phyloP scores from a whole-genome alignment of 2,888 invertebrate genomes.

The Phengaris arion region DNA sequence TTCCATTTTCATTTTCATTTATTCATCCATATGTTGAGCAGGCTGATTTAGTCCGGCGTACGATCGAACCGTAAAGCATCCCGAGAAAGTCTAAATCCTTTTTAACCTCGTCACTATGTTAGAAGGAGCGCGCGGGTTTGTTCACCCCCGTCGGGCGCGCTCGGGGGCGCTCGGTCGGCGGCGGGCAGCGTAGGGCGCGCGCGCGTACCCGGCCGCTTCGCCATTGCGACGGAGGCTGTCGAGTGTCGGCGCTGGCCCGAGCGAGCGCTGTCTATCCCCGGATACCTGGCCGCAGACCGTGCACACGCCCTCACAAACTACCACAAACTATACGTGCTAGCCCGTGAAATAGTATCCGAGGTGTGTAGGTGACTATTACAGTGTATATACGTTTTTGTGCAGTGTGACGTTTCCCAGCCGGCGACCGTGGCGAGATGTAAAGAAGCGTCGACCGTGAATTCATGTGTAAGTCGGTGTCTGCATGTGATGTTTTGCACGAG shows the following conservation, averaged over 20 bases:
- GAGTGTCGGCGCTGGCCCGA: constrained; percentile 75
- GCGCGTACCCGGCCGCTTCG: constrained; percentile 78
- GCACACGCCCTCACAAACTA: constrained; percentile 45
- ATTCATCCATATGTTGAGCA: constrained; percentile 44
- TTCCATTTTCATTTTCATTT: constrained; percentile 3
- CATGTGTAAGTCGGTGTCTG: constrained; percentile 76
- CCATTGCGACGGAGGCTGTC: constrained; percentile 78
- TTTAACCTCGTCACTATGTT: constrained; percentile 74
- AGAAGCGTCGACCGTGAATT: constrained; percentile 70
- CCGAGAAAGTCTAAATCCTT: constrained; percentile 74
- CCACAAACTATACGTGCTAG: constrained; percentile 42
- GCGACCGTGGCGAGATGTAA: constrained; percentile 82
- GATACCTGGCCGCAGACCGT: constrained; percentile 46
- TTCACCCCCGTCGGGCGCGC: constrained; percentile 71
- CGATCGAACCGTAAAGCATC: constrained; percentile 70
- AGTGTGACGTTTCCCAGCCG: constrained; percentile 83
- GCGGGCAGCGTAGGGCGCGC: constrained; percentile 73
- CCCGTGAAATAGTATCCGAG: constrained; percentile 37
- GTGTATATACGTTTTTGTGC: constrained; percentile 78
- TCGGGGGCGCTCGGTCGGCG: constrained; percentile 71
- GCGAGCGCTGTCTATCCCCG: constrained; percentile 63
- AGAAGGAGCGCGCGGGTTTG: constrained; percentile 77
- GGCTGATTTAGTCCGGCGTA: constrained; percentile 50
- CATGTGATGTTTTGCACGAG: constrained; percentile 37
- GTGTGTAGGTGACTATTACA: constrained; percentile 61